Conservation (phyloP, 2,113 vertebrate species). For the Antigone vipio region DNA sequence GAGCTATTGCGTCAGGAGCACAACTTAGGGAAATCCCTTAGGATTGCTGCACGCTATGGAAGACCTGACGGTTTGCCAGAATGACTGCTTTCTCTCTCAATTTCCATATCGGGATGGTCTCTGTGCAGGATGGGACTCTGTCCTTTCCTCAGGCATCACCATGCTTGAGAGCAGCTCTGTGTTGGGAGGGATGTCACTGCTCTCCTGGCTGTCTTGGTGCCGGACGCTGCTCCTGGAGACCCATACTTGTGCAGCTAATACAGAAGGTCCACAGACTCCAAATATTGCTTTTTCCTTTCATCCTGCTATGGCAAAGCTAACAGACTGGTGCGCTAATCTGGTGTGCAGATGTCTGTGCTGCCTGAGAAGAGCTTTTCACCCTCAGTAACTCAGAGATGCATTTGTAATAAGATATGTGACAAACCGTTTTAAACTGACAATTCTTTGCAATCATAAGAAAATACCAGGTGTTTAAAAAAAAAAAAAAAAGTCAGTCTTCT, state of each 20-base stretch:
- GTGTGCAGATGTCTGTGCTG: background rate
- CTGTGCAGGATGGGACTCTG: background rate
- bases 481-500: background rate
- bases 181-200: background rate
- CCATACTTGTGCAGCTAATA: background rate
- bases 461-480: background rate
- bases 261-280: background rate
- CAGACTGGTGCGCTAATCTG: background rate
- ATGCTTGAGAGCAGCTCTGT: background rate
- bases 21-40: background rate
- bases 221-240: background rate
- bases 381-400: background rate
- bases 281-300: background rate
- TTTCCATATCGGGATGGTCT: background rate
- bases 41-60: background rate
- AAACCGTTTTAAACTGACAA: background rate
- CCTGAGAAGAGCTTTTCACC: background rate
- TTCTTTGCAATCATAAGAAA: background rate
- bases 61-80: background rate
- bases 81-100: fast-evolving
- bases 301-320: background rate
- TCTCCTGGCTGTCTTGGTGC: background rate
- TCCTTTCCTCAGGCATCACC: background rate
- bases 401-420: background rate
- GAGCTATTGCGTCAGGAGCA: background rate